A percentile compares a stretch with the other conserved stretches of the same genome.
Conservation (phyloP, 2,888 invertebrate species). For the Synergus itoensis region DNA sequence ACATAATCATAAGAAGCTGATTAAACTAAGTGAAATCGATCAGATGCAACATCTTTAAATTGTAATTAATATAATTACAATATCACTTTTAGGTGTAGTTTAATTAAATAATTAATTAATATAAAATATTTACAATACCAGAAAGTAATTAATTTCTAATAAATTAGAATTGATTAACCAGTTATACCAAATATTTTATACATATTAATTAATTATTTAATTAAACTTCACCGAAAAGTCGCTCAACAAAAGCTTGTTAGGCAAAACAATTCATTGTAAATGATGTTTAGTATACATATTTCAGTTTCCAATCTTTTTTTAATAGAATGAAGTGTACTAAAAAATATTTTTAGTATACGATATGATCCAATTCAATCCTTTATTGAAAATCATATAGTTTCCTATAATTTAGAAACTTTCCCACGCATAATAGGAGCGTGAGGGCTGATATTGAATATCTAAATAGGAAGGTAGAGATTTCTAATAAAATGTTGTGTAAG, state of each 20-base stretch:
- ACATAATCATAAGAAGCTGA: constrained; percentile 34
- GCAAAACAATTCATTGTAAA: not conserved
- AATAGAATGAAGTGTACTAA: not conserved
- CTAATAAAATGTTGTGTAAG: constrained; percentile 16
- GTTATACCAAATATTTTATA: no score
- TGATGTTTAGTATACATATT: not conserved
- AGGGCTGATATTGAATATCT: constrained; percentile 23
- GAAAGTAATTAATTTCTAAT: no score
- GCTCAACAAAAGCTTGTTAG: not conserved
- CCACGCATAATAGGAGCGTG: constrained; percentile 13
- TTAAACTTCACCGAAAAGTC: no score
- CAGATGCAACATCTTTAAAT: not conserved
- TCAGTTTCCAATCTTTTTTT: not conserved
- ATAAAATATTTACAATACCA: no score
- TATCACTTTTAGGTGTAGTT: not conserved
- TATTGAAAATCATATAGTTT: constrained; percentile 8
- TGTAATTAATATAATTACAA: not conserved
- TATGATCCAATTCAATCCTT: not conserved
- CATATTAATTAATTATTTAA: no score
- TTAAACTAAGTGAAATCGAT: not conserved
- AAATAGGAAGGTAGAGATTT: constrained; percentile 1
- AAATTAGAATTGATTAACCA: no score
- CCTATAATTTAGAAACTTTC: constrained; percentile 22
- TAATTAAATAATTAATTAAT: no score
- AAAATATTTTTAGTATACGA: not conserved